phyloP scores from a whole-genome alignment of 2,888 invertebrate genomes.

The Artemia sinica region DNA sequence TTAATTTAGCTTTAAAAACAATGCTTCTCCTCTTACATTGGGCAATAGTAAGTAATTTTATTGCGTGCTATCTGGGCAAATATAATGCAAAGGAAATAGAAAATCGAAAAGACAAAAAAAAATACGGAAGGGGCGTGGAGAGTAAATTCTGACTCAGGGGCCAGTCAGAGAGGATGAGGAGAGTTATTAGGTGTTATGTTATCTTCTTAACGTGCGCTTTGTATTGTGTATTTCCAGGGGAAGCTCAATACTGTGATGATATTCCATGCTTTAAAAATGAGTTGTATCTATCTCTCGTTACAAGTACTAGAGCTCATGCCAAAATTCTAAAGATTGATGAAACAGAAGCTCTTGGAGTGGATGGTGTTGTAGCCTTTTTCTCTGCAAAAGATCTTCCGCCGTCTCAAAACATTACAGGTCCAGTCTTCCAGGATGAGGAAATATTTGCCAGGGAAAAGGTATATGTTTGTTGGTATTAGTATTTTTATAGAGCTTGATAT shows the following conservation, averaged over 20 bases:
- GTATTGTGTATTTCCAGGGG: conserved; percentile 38
- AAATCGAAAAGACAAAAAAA: too few species aligned
- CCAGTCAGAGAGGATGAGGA: too few species aligned
- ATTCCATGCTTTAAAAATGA: conserved; percentile 58
- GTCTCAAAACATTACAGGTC: conserved; percentile 47
- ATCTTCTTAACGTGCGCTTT: too few species aligned
- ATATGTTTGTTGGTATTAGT: neutral
- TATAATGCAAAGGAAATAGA: too few species aligned
- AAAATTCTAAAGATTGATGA: conserved; percentile 56
- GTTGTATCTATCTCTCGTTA: conserved; percentile 57
- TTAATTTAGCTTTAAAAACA: too few species aligned
- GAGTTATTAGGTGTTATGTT: too few species aligned
- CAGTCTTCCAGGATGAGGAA: conserved; percentile 61
- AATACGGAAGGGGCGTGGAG: too few species aligned
- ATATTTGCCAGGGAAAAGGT: conserved; percentile 62
- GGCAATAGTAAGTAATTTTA: too few species aligned
- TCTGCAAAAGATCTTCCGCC: conserved; percentile 56
- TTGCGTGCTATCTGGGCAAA: too few species aligned
- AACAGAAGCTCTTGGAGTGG: conserved; percentile 47
- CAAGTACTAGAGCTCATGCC: conserved; percentile 65
- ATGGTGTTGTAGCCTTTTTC: conserved; percentile 66
- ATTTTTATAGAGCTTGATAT: neutral
- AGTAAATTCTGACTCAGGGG: too few species aligned
- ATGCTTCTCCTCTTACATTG: too few species aligned
- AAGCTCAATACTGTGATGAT: conserved; percentile 81